Conservation (phyloP, 2,113 vertebrate species). For the Amphilophus citrinellus region DNA sequence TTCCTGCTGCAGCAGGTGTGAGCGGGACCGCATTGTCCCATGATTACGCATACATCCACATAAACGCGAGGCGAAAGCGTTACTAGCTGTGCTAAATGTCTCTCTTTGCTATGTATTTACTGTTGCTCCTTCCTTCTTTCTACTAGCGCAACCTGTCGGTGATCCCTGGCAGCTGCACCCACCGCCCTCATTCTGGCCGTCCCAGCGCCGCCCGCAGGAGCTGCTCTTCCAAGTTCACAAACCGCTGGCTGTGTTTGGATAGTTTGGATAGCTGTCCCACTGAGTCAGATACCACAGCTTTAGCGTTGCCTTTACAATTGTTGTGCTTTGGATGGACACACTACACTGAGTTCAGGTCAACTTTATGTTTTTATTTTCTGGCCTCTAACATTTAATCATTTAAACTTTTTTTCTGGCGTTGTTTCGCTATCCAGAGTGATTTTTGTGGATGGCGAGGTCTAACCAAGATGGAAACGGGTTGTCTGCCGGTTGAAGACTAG, state of each 20-base stretch:
- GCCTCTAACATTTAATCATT: background rate
- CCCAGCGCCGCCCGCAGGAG: conserved; percentile 49
- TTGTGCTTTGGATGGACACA: conserved; percentile 1
- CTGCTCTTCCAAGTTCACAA: conserved; percentile 56
- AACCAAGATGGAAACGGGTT: conserved; percentile 70
- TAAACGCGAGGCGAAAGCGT: background rate
- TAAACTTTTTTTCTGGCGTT: background rate
- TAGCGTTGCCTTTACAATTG: background rate
- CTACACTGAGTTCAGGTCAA: background rate
- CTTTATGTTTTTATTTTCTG: background rate
- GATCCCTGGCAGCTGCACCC: background rate
- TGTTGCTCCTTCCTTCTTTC: background rate
- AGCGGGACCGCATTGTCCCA: background rate
- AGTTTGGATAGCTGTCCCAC: conserved; percentile 1
- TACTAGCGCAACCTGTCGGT: conserved; percentile 32
- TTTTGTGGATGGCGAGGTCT: conserved; percentile 39
- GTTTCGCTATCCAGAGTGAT: background rate
- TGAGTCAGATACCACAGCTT: conserved; percentile 7
- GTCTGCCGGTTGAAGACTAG: conserved; percentile 54
- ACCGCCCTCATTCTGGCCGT: background rate
- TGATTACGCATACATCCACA: background rate
- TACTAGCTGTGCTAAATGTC: background rate
- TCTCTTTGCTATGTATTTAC: background rate
- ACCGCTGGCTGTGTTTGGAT: conserved; percentile 36
- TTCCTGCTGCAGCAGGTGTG: background rate